These are phyloP conservation scores for Campylorhamphus procurvoides DNA, from an alignment of 2,113 vertebrate species.

Conservation along the genomic window DNA sequence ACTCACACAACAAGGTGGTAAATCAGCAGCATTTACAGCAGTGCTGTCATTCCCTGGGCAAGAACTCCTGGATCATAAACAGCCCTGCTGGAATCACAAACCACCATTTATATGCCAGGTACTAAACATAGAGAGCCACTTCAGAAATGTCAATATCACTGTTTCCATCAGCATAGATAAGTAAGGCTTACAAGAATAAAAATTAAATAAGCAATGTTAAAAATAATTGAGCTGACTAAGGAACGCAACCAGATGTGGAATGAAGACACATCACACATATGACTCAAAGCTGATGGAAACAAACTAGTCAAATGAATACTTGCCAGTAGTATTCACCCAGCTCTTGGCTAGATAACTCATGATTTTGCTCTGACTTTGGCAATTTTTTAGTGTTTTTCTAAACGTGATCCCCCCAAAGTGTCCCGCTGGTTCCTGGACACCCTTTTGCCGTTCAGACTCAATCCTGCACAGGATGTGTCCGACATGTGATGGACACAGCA, in stretches of 20 bases:
- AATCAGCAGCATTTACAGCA: neutral
- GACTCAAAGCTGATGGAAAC: slow-evolving; percentile 40
- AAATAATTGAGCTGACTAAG: neutral
- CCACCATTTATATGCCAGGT: neutral
- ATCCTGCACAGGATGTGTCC: neutral
- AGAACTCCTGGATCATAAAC: neutral
- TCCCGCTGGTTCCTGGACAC: neutral
- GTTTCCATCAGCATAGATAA: neutral
- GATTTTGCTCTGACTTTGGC: neutral
- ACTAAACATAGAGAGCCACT: neutral
- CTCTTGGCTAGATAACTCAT: neutral
- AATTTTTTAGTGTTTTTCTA: neutral
- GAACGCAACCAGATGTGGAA: slow-evolving; percentile 8
- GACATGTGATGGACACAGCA: neutral
- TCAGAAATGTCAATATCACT: neutral
- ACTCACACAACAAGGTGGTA: slow-evolving; percentile 19
- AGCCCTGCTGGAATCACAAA: neutral
- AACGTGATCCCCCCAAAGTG: neutral
- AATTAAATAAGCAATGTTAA: neutral
- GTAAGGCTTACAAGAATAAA: neutral
- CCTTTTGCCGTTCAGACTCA: neutral
- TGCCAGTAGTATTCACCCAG: neutral
- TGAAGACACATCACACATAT: neutral
- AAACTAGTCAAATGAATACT: slow-evolving; percentile 10
- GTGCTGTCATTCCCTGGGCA: neutral